These are phyloP conservation scores for Trypoxylus dichotomus DNA, from an alignment of 1,140 invertebrate genomes.

Conservation along the genomic window DNA sequence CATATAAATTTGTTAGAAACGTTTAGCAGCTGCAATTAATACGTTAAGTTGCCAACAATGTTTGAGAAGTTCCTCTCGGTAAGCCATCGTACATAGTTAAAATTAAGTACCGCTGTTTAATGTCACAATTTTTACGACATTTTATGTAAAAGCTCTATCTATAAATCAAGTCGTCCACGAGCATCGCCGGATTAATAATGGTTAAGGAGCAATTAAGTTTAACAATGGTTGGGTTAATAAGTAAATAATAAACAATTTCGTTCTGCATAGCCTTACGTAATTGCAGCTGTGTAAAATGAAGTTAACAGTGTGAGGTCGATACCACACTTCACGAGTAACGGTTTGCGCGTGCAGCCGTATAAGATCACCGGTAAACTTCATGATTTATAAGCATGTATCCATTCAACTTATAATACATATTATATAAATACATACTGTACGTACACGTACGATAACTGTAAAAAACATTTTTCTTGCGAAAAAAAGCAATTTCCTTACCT, in stretches of 20 bases:
- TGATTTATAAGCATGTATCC: slow-evolving; percentile 15
- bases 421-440: neutral
- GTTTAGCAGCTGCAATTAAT: too few relatives aligned
- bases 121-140: neutral
- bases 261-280: too few relatives aligned
- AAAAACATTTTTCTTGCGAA: neutral
- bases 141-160: neutral
- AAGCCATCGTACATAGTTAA: too few relatives aligned
- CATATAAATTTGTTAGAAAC: too few relatives aligned
- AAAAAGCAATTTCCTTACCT: neutral
- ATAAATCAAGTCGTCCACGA: neutral
- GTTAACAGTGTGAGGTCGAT: slow-evolving; percentile 13
- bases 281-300: neutral
- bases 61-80: too few relatives aligned
- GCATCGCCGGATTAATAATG: neutral
- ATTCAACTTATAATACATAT: slow-evolving; percentile 12
- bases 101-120: too few relatives aligned
- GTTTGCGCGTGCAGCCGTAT: neutral
- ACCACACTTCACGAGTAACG: slow-evolving; percentile 16
- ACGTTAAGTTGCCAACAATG: too few relatives aligned
- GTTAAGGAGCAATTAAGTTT: neutral
- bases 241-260: too few relatives aligned
- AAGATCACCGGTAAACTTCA: slow-evolving; percentile 9
- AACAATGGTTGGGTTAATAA: neutral
- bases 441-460: neutral